Evolutionary conservation across 2,113 vertebrate genomes (phyloP), one percentile per base, ranked within the genome.

Genomic region (Corvus cornix): DNA sequence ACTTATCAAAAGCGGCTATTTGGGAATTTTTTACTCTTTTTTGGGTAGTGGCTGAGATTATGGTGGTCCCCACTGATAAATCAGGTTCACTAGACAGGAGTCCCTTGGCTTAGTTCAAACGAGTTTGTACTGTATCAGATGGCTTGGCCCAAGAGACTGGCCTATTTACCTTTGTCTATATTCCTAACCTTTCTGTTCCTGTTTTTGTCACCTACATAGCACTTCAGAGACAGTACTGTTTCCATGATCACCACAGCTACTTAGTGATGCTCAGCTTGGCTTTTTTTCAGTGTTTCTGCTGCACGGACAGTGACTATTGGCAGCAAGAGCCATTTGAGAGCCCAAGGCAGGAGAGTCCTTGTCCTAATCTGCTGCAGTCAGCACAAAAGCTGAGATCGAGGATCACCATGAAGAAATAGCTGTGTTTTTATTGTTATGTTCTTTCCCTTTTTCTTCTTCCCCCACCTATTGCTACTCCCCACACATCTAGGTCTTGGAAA

Each of bases 231-330:
- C 52, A 33, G 15, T 9, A n/a, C 22, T 53, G 37, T n/a, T n/a
- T n/a, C 79, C 35, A 4, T 11, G 12, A 60, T 74, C 79, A 51
- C 59, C 0, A 4, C 1, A 4, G 33, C 35, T 73, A 37, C 49
- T 78, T 53, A 59, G 52, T 0, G 3, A 64, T 67, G 44, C 48
- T 89, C 2, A 5, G 52, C 30, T 68, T 84, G 52, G 41, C 35
- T 90, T 60, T 82, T 58, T 44, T 28, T 24, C 62, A 58, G 63
- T 43, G 39, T 35, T 81, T 78, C 39, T 73, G 24, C 66, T 33
- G 11, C 48, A 15, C 0, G 0, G 24, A 20, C 4, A 30, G 27
- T 16, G 58, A 51, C 58, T 56, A 5, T 35, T 69, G 3, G 19
- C 27, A 82, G 33, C 27, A 60, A 3, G n/a, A 30, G 53, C 19